Evolutionary conservation across 2,888 invertebrate genomes (phyloP), one percentile per base, ranked within the genome.

Genomic region (Heliconius sara): DNA sequence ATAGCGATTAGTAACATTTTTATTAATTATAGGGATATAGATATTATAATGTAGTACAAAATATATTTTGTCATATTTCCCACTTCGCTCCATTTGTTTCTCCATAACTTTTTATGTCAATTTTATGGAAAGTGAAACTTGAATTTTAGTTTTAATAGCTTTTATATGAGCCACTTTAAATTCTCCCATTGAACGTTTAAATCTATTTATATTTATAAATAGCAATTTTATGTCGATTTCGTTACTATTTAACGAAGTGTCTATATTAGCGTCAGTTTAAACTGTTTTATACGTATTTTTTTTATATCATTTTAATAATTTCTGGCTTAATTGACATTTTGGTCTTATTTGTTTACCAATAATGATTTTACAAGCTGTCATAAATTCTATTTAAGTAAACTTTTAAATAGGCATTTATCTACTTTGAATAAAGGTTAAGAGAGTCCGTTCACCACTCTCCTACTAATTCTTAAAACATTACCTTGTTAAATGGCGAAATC

Each of bases 141-240:
- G 78, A 65, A 73, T 74, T 78, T 74, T 27, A 67, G 39, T 78
- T 78, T 78, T 57, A 60, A 78, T 66, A 52, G 78, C 67, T 78
- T 74, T 78, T 78, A 78, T 78, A 74, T 39, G 73, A 68, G 73
- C 78, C 74, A 78, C 74, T 67, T 73, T 57, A 57, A 73, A 73
- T 73, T 73, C 57, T 73, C 72, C 57, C 34, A 57, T 73, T 72
- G 57, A 57, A 7, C 30, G 13, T 57, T 73, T 73, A 73, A 73
- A 73, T 60, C 72, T 73, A 73, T 73, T 9, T 73, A 73, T 72
- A 57, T 72, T 57, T 72, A 72, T n/a, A 72, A 57, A 72, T 73
- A 13, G 52, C 7, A 12, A 57, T 73, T 73, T 73, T 73, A 73
- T n/a, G 13, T 52, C 72, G n/a, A 73, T 34, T 57, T 73, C 57